phyloP scores from a whole-genome alignment of 2,888 invertebrate species.

The Meghimatium bilineatum region DNA sequence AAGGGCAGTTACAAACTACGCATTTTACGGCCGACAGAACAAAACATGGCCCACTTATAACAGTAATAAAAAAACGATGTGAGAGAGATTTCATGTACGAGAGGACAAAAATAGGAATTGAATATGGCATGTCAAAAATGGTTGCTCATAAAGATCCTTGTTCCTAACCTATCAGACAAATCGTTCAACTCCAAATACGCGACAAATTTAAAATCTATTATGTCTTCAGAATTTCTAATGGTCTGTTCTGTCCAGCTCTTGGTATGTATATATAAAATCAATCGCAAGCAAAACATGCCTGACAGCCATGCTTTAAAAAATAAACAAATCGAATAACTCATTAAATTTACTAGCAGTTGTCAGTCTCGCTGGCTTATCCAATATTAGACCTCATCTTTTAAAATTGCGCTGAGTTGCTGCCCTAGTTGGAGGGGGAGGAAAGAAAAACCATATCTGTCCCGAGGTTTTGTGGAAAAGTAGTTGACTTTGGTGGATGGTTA shows the following conservation, averaged over 20 bases:
- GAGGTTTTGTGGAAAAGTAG: too few species aligned
- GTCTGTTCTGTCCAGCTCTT: not conserved
- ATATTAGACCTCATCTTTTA: not conserved
- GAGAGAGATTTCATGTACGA: not conserved
- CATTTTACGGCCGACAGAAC: not conserved
- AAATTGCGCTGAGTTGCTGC: not conserved
- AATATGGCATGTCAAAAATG: not conserved
- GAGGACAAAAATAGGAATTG: not conserved
- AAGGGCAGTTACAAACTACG: not conserved
- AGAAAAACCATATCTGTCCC: too few species aligned
- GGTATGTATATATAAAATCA: not conserved
- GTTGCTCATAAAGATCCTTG: not conserved
- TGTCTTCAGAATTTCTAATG: not conserved
- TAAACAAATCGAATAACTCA: not conserved
- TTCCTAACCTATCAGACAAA: not conserved
- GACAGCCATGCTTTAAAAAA: not conserved
- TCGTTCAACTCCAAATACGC: not conserved
- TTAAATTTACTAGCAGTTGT: constrained; percentile 1
- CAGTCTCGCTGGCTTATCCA: not conserved
- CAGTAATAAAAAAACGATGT: not conserved
- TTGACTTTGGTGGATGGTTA: too few species aligned
- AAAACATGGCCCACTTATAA: not conserved
- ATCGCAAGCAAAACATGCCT: not conserved
- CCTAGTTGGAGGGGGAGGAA: not conserved
- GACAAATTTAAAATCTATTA: not conserved